Evolutionary conservation across 2,797 vertebrate species (phyloP), one percentile per base, ranked within the genome.

Genomic region (Muraenolepis orangiensis): DNA sequence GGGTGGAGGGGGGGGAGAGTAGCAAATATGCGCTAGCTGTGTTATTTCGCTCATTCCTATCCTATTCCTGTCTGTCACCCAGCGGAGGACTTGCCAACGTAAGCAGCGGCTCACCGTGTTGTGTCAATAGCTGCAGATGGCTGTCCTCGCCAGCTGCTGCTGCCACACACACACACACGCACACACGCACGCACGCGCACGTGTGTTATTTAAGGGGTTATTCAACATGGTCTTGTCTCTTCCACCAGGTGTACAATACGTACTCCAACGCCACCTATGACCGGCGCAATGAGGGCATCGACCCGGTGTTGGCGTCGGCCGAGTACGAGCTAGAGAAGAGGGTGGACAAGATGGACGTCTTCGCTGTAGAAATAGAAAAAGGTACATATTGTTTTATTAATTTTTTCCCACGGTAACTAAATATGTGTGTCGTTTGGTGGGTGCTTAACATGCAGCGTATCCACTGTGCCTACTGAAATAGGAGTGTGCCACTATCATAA

Each of bases 281-380:
- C 89, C 85, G 96, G 75, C 93, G 92, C 73, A 98, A 97, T 66
- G 94, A 96, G 70, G 94, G 95, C 72, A 95, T 98, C 57, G 95
- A 98, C 77, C 96, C 96, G 0, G 95, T 97, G 81, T 93, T 96
- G 4, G 95, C 96, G 30, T 97, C 95, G 2, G 96, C 96, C 0
- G 95, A 97, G 82, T 96, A 95, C 26, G 96, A 98, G 84, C 92
- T 97, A 87, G 96, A 98, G 86, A 97, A 97, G 88, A 93, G 96
- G 38, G 95, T 97, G 87, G 96, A 97, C 83, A 95, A 92, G 90
- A 96, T 98, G 96, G 93, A 96, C 18, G 93, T 97, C 71, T 94
- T 97, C 84, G 91, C 95, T 32, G 95, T 97, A 86, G 95, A 97
- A 85, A 95, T 98, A 85, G 92, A 95, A 89, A 98, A 98, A 89